Conservation (phyloP, 2,888 invertebrate genomes). For the Protophormia terraenovae region DNA sequence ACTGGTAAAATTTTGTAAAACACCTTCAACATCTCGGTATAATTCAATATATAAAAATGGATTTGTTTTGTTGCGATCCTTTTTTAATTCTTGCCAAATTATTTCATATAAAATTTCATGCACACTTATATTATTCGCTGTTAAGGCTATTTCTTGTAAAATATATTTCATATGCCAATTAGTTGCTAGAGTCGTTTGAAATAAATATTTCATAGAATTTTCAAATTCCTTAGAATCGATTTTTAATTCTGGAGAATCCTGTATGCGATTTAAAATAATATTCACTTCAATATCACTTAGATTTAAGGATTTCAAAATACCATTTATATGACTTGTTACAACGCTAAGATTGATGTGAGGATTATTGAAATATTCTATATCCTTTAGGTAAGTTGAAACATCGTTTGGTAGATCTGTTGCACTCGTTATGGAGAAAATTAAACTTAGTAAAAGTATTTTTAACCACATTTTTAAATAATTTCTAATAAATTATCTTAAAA, state of each 20-base stretch:
- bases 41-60: constrained; percentile 71
- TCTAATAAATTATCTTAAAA: not conserved
- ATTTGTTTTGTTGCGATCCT: constrained; percentile 69
- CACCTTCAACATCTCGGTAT: constrained; percentile 46
- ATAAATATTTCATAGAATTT: constrained; percentile 23
- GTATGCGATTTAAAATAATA: constrained; percentile 3
- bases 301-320: not conserved
- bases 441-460: not conserved
- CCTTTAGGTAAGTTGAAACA: not conserved
- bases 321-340: not conserved
- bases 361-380: not conserved
- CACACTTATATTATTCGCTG: constrained; percentile 54
- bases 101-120: constrained; percentile 71
- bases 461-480: constrained; percentile 20
- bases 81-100: constrained; percentile 72
- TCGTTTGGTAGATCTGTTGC: not conserved
- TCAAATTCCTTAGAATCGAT: not conserved
- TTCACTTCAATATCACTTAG: not conserved
- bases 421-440: not conserved
- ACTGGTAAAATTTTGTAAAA: constrained; percentile 38
- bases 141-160: constrained; percentile 26
- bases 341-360: not conserved
- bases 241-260: not conserved
- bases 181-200: not conserved
- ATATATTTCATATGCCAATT: constrained; percentile 32